Evolutionary conservation across 2,888 invertebrate genomes (phyloP).

Genomic region (Smittia aterrima): DNA sequence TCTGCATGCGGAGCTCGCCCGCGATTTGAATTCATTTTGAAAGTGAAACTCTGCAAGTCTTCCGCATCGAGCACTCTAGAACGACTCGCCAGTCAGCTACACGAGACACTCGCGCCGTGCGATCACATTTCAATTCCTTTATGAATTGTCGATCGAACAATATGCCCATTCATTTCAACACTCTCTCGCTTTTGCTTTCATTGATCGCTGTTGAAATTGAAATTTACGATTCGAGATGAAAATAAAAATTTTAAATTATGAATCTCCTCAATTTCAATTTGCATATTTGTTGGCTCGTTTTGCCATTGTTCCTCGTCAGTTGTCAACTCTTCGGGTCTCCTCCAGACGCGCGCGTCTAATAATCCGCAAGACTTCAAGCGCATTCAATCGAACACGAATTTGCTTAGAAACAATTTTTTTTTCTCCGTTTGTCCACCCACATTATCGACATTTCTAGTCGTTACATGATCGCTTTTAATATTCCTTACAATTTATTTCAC

Average conservation of each 20-base stretch:
- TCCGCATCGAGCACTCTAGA: slow-evolving; percentile 6
- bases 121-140: slow-evolving; percentile 37
- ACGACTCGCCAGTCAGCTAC: too few species aligned
- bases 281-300: background rate
- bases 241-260: slow-evolving; percentile 15
- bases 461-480: slow-evolving; percentile 13
- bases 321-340: slow-evolving; percentile 16
- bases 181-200: slow-evolving; percentile 29
- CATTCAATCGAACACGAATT: background rate
- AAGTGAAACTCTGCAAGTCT: slow-evolving; percentile 17
- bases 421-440: slow-evolving; percentile 31
- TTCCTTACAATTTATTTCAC: slow-evolving; percentile 25
- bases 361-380: background rate
- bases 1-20: slow-evolving; percentile 28
- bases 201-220: slow-evolving; percentile 28
- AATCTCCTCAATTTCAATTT: slow-evolving; percentile 18
- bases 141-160: slow-evolving; percentile 31
- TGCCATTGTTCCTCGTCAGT: slow-evolving; percentile 24
- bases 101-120: background rate
- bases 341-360: slow-evolving; percentile 5
- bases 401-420: background rate
- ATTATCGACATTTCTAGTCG: slow-evolving; percentile 34
- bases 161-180: slow-evolving; percentile 38
- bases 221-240: slow-evolving; percentile 23
- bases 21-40: background rate